These are phyloP conservation scores for Cyprinella venusta DNA, from an alignment of 2,797 vertebrate genomes.

Conservation along the genomic window DNA sequence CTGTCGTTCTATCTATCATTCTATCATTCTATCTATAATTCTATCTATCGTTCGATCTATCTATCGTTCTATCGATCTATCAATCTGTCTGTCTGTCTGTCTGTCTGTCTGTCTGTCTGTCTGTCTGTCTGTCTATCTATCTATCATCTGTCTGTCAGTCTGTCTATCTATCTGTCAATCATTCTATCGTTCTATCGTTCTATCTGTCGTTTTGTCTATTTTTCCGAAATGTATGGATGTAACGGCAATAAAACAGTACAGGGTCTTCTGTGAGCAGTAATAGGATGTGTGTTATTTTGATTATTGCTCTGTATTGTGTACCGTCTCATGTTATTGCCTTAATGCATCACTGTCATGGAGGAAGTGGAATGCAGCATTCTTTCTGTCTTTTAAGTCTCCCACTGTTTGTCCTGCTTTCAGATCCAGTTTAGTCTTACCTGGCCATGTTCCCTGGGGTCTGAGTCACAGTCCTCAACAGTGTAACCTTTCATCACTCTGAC, in stretches of 20 bases:
- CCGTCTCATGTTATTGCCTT: conserved; percentile 6
- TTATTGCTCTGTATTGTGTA: background rate
- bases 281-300: conserved; percentile 14
- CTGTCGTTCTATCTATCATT: too few species aligned
- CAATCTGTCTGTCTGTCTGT: background rate
- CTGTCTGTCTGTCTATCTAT: accelerated
- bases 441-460: conserved; percentile 38
- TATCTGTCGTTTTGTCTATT: background rate
- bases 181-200: accelerated
- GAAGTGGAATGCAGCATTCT: conserved; percentile 2
- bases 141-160: background rate
- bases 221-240: background rate
- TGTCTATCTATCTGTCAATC: accelerated
- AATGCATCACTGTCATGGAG: conserved; percentile 30
- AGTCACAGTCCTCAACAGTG: conserved; percentile 40
- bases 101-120: background rate
- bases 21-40: too few species aligned
- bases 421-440: conserved; percentile 49
- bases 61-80: background rate
- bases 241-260: background rate
- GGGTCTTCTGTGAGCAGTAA: background rate
- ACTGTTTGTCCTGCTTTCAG: conserved; percentile 51
- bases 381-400: background rate
- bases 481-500: conserved; percentile 55
- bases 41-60: too few species aligned